A percentile compares a stretch with the other conserved stretches of the same genome.
phyloP scores from a whole-genome alignment of 2,113 vertebrate species.

The Pseudorasbora parva region DNA sequence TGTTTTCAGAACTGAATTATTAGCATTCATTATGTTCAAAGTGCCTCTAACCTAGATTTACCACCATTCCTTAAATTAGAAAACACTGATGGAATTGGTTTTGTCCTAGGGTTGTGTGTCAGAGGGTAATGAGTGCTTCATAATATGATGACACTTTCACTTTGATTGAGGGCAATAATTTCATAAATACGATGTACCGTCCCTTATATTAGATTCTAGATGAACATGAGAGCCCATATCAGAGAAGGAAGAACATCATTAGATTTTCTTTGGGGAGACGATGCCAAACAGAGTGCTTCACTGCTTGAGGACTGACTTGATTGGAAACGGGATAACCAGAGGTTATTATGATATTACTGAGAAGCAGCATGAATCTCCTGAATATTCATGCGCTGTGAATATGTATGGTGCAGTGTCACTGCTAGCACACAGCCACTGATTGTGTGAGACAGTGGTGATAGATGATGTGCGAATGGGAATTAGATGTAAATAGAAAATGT shows the following conservation, averaged over 20 bases:
- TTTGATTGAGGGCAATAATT: slow-evolving; percentile 30
- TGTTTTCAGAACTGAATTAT: slow-evolving; percentile 6
- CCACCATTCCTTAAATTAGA: slow-evolving; percentile 3
- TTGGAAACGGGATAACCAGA: slow-evolving; percentile 39
- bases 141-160: background rate
- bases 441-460: slow-evolving; percentile 52
- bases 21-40: slow-evolving; percentile 3
- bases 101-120: slow-evolving; percentile 22
- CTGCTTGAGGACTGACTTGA: slow-evolving; percentile 49
- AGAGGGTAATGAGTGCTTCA: slow-evolving; percentile 14
- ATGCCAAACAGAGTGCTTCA: slow-evolving; percentile 33
- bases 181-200: slow-evolving; percentile 24
- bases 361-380: slow-evolving; percentile 28
- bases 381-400: slow-evolving; percentile 51
- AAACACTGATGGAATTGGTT: slow-evolving; percentile 16
- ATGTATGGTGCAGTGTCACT: slow-evolving; percentile 47
- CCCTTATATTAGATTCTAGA: slow-evolving; percentile 34
- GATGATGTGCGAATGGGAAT: slow-evolving; percentile 55
- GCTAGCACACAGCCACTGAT: slow-evolving; percentile 46
- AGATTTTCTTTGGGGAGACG: slow-evolving; percentile 53
- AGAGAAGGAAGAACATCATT: slow-evolving; percentile 28
- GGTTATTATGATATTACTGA: slow-evolving; percentile 48
- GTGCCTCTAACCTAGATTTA: slow-evolving; percentile 19
- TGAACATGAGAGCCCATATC: background rate
- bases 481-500: slow-evolving; percentile 57